Evolutionary conservation across 2,888 invertebrate genomes (phyloP), one percentile per base, ranked within the genome.

Genomic region (Nymphalis c-album): DNA sequence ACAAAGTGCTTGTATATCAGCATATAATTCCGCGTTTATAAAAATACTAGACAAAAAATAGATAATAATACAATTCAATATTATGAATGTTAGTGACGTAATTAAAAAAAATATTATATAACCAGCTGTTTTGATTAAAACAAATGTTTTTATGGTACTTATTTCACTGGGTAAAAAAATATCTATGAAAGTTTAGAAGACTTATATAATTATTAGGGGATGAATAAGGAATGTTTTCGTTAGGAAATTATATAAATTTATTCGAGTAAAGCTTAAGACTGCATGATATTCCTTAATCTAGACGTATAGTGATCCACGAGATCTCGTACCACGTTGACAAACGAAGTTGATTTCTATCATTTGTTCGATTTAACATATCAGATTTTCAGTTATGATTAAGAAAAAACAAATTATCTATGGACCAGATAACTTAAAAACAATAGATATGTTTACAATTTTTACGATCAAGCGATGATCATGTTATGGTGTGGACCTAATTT

Each of bases 51-150:
- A 40, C 40, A 40, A 40, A 31, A 20, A 62, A 16, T 18, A 26
- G 35, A 10, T 57, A 60, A 57, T 68, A 64, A 68, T 64, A 60
- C 64, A 68, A 68, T 64, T 64, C 64, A 45, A 68, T 68, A 64
- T 68, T 58, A 18, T 48, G 60, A 3, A 46, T 40, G 65, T 50
- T 16, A n/a, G 63, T 68, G 63, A 64, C 51, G 57, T 64, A 35
- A 40, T 17, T 18, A 48, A 46, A 40, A 40, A 13, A 40, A 46
- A 20, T 51, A 18, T 63, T 26, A 31, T 31, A 55, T 55, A 55
- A 31, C 26, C 22, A 22, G 51, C 51, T 51, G 63, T 59, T 17
- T 31, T 58, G 10, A 58, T 18, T 20, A 18, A 51, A n/a, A 40
- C 35, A 18, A 40, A 40, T n/a, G 10, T 45, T 20, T 59, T 18